Evolutionary conservation across 2,888 invertebrate genomes (phyloP).

Genomic region (Drosophila hawaiiensis): DNA sequence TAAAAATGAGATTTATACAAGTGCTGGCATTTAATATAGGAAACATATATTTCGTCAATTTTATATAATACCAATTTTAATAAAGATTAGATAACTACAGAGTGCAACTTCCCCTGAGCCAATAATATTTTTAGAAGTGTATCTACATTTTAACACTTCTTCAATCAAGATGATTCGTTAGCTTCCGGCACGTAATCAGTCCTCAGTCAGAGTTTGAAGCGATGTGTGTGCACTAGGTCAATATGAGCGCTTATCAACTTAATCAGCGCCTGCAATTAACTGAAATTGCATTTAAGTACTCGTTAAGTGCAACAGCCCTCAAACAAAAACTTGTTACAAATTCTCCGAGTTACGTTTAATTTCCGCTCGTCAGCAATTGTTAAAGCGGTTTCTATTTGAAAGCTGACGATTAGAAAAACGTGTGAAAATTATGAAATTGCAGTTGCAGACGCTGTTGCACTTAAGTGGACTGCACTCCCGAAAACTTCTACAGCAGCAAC

Average conservation of each 20-base stretch:
- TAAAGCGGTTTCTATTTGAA: constrained; percentile 50
- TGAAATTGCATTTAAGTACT: constrained; percentile 70
- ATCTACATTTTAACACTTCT: neutral
- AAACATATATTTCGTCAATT: neutral
- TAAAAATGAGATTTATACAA: neutral
- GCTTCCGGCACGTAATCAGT: constrained; percentile 65
- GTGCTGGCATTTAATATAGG: neutral
- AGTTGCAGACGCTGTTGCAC: constrained; percentile 33
- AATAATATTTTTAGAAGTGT: neutral
- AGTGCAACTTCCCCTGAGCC: neutral
- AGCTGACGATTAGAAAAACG: constrained; percentile 61
- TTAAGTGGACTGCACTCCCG: constrained; percentile 56
- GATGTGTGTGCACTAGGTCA: constrained; percentile 36
- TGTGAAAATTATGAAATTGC: constrained; percentile 77
- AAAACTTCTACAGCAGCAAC: constrained; percentile 44
- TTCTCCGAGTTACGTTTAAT: constrained; percentile 43
- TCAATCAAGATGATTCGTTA: constrained; percentile 3
- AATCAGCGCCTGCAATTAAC: constrained; percentile 68
- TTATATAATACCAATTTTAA: neutral
- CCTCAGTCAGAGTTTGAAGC: constrained; percentile 12
- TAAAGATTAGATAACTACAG: neutral
- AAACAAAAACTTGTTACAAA: constrained; percentile 56
- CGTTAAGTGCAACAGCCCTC: constrained; percentile 51
- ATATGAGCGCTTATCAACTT: constrained; percentile 56
- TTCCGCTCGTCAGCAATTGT: constrained; percentile 69